phyloP scores from a whole-genome alignment of 2,888 invertebrate species.

The Drosophila histrio region DNA sequence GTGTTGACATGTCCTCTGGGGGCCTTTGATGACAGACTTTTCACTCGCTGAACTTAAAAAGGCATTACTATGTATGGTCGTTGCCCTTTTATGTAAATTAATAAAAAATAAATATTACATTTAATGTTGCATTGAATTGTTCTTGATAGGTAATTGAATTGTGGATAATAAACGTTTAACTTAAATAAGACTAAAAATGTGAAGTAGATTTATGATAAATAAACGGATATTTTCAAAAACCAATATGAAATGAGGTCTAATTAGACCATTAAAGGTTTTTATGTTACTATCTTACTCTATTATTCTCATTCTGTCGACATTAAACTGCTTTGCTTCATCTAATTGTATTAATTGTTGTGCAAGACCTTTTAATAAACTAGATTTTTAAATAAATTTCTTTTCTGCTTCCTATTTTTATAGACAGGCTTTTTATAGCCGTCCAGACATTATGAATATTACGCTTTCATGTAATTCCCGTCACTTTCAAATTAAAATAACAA shows the following conservation, averaged over 20 bases:
- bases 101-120: background rate
- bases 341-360: background rate
- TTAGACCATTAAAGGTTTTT: background rate
- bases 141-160: background rate
- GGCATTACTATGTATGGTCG: background rate
- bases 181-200: background rate
- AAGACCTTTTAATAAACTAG: background rate
- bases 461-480: conserved; percentile 1
- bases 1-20: conserved; percentile 47
- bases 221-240: too few species aligned
- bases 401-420: background rate
- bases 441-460: background rate
- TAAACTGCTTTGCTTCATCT: background rate
- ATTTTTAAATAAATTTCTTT: background rate
- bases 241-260: too few species aligned
- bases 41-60: conserved; percentile 4
- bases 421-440: background rate
- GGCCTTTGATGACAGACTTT: conserved; percentile 11
- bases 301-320: background rate
- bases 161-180: background rate
- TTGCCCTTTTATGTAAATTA: background rate
- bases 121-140: background rate
- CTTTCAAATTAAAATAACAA: conserved; percentile 32
- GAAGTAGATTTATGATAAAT: background rate
- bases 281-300: background rate